Conservation (phyloP, 1,140 invertebrate genomes). For the Oscheius sp. region DNA sequence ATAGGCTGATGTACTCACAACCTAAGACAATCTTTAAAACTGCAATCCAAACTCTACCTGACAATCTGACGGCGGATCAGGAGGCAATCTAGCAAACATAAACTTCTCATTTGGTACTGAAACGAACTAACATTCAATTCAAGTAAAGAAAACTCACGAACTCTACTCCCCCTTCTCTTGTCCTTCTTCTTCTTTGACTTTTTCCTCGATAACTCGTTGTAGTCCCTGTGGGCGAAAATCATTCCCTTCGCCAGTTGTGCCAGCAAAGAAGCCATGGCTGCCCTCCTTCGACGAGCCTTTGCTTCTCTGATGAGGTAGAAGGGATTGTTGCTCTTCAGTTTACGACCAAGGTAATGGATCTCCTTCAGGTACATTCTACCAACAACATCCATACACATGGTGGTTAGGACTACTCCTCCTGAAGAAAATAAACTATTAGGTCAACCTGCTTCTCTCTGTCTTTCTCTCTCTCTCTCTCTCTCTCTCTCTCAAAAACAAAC, state of each 20-base stretch:
- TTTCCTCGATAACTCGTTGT: constrained; percentile 50
- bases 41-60: constrained; percentile 32
- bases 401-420: constrained; percentile 58
- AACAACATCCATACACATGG: constrained; percentile 61
- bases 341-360: constrained; percentile 59
- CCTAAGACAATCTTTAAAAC: constrained; percentile 2
- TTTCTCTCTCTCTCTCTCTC: no score
- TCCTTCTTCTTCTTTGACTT: constrained; percentile 44
- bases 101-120: constrained; percentile 60
- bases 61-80: constrained; percentile 58
- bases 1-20: constrained; percentile 58
- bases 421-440: constrained; percentile 30
- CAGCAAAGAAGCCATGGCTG: constrained; percentile 55
- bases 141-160: constrained; percentile 47
- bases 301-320: constrained; percentile 59
- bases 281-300: constrained; percentile 53
- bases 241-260: constrained; percentile 58
- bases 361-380: constrained; percentile 60
- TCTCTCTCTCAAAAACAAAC: no score
- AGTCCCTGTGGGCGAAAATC: constrained; percentile 60
- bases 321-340: constrained; percentile 58
- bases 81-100: constrained; percentile 57
- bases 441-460: constrained; percentile 29
- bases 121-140: constrained; percentile 12
- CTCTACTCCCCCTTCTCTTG: constrained; percentile 45